phyloP scores from a whole-genome alignment of 2,888 invertebrate species.

The Volucella bombylans region DNA sequence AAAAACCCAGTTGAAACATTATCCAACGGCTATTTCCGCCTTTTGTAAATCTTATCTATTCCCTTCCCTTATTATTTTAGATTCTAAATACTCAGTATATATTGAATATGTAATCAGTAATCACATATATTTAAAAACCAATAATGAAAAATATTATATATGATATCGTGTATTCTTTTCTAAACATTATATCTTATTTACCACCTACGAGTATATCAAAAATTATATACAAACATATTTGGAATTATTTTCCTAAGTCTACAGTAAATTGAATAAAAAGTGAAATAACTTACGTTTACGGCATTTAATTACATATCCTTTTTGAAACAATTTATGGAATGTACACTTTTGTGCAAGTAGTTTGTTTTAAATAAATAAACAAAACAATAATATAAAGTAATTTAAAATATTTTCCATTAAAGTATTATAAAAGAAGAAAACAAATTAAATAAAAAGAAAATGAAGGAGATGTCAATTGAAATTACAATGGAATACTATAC shows the following conservation, averaged over 20 bases:
- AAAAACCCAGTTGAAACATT: no score
- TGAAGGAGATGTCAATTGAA: constrained; percentile 67
- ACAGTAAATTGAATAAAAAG: background rate
- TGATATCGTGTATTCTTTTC: background rate
- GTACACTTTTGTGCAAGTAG: constrained; percentile 37
- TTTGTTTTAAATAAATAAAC: constrained; percentile 3
- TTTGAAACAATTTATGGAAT: constrained; percentile 43
- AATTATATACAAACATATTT: background rate
- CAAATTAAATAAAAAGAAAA: constrained; percentile 12
- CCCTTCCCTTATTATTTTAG: no score
- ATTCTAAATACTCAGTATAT: no score
- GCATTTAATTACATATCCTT: constrained; percentile 68
- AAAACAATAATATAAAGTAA: constrained; percentile 13
- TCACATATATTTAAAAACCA: no score
- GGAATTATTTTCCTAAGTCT: constrained; percentile 36
- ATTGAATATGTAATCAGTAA: no score
- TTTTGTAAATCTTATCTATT: no score
- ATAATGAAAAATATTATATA: no score
- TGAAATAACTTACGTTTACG: constrained; percentile 60
- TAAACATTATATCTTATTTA: background rate
- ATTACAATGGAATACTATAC: constrained; percentile 1
- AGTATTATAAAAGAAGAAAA: constrained; percentile 13
- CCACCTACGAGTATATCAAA: background rate
- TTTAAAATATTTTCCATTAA: background rate
- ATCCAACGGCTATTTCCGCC: no score